Evolutionary conservation across 2,113 vertebrate genomes (phyloP).

Genomic region (Crotalus horridus): DNA sequence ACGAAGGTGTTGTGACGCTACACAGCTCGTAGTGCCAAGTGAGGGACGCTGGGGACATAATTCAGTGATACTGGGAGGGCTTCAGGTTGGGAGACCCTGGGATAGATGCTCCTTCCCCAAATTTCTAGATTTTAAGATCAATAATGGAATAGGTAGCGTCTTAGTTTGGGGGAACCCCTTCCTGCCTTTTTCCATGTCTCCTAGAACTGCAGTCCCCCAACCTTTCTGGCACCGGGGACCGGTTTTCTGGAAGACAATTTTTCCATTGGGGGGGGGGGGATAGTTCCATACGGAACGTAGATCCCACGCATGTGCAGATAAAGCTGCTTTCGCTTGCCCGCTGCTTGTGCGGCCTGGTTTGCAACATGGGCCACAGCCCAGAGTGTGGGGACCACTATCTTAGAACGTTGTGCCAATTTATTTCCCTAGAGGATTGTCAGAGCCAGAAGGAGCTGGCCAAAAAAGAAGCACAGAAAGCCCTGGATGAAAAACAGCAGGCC

Average conservation of each 20-base stretch:
- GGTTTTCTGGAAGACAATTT: no score
- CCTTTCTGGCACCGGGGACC: not conserved
- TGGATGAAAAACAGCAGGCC: conserved; percentile 81
- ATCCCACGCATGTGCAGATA: no score
- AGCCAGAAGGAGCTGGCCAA: conserved; percentile 72
- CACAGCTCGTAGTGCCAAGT: not conserved
- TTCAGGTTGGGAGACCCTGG: not conserved
- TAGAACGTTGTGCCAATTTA: not conserved
- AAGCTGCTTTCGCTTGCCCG: not conserved
- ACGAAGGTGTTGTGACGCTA: not conserved
- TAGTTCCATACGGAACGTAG: no score
- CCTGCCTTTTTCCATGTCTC: not conserved
- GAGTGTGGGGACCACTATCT: no score
- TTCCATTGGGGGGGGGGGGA: no score
- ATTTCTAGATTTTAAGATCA: not conserved
- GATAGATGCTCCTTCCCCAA: not conserved
- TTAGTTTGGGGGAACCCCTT: not conserved
- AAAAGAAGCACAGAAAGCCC: conserved; percentile 67
- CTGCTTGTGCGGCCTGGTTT: not conserved
- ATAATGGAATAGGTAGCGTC: not conserved
- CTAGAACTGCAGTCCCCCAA: not conserved
- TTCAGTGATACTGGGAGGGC: not conserved
- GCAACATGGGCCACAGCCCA: no score
- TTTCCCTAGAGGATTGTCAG: conserved; percentile 73
- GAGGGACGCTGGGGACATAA: not conserved